Evolutionary conservation across 2,113 vertebrate genomes (phyloP).

Genomic region (Copsychus sechellarum): DNA sequence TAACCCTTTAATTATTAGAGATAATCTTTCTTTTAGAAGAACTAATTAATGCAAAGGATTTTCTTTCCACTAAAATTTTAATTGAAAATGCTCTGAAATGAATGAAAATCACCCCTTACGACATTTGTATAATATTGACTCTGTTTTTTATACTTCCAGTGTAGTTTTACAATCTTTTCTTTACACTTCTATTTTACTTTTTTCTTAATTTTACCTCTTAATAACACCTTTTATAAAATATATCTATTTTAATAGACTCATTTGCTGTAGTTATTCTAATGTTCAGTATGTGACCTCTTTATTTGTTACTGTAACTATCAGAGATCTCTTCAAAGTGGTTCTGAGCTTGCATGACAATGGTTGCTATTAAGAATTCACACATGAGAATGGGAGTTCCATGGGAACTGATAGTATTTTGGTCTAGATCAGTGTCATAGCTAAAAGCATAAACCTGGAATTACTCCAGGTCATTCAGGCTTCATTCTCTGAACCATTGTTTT

Average conservation of each 20-base stretch:
- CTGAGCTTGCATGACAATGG: neutral
- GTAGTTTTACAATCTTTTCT: neutral
- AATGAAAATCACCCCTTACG: neutral
- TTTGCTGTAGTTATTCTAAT: neutral
- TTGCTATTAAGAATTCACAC: neutral
- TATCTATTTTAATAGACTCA: neutral
- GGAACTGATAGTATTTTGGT: neutral
- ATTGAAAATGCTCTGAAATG: constrained; percentile 17
- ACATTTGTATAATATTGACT: neutral
- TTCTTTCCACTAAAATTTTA: neutral
- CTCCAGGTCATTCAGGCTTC: neutral
- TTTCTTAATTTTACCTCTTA: neutral
- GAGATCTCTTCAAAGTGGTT: accelerated
- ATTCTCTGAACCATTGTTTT: neutral
- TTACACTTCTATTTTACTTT: neutral
- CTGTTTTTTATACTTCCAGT: neutral
- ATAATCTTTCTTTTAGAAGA: constrained; percentile 26
- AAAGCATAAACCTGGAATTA: neutral
- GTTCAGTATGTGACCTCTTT: neutral
- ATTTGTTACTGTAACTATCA: neutral
- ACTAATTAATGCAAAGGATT: constrained; percentile 23
- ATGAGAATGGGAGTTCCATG: neutral
- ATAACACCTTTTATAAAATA: neutral
- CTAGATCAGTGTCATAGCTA: neutral
- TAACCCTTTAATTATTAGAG: constrained; percentile 24